phyloP scores from a whole-genome alignment of 2,113 vertebrate species.

The Microcebus murinus region DNA sequence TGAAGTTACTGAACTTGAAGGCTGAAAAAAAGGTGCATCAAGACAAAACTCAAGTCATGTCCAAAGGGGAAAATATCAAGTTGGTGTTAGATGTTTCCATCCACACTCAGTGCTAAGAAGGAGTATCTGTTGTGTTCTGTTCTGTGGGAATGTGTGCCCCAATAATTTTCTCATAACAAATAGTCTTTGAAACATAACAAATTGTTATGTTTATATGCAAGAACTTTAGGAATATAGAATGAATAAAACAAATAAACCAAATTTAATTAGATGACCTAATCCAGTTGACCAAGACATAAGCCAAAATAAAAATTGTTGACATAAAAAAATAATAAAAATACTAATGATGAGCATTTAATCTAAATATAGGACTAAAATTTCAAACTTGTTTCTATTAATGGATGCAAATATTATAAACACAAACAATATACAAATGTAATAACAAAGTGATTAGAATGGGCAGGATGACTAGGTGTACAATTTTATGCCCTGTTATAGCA shows the following conservation, averaged over 20 bases:
- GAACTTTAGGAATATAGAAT: background rate
- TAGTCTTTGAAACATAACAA: background rate
- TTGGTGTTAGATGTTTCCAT: background rate
- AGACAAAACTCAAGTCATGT: background rate
- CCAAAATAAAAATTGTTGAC: background rate
- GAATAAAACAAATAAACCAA: background rate
- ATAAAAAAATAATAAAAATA: slow-evolving; percentile 3
- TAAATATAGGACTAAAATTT: background rate
- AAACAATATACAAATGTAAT: background rate
- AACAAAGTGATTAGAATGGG: background rate
- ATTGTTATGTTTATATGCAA: background rate
- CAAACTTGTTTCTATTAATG: background rate
- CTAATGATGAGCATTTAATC: background rate
- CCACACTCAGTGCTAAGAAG: background rate
- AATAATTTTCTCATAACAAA: background rate
- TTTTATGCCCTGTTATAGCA: background rate
- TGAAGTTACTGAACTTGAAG: background rate
- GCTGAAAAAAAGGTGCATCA: background rate
- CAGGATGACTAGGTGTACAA: background rate
- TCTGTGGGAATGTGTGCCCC: background rate
- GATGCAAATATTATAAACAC: background rate
- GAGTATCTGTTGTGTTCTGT: background rate
- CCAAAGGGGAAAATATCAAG: background rate
- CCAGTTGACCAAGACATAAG: background rate
- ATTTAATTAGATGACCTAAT: background rate